These are phyloP conservation scores for Andrena flavipes DNA, from an alignment of 2,888 invertebrate species.

Conservation along the genomic window DNA sequence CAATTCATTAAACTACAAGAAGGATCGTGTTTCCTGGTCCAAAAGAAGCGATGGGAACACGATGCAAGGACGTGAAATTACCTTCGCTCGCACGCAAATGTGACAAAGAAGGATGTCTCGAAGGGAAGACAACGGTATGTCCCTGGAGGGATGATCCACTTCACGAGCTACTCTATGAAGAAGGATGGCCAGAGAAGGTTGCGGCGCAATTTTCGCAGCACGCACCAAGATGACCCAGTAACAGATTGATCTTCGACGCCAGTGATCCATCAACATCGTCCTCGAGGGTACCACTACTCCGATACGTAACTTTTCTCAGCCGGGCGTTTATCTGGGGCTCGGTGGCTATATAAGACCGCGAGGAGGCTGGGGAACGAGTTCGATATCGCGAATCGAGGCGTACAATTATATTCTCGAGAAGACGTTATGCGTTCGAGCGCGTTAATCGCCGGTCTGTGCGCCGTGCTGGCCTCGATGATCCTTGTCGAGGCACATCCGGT, in stretches of 20 bases:
- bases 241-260: slow-evolving; percentile 27
- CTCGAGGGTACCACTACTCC: slow-evolving; percentile 45
- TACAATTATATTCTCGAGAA: background rate
- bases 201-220: background rate
- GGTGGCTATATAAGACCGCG: slow-evolving; percentile 58
- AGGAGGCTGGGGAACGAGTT: slow-evolving; percentile 18
- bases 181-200: background rate
- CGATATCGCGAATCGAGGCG: slow-evolving; percentile 23
- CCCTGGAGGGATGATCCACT: background rate
- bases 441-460: slow-evolving; percentile 27
- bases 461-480: slow-evolving; percentile 14
- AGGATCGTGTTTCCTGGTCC: background rate
- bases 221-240: slow-evolving; percentile 25
- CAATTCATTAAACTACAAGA: background rate
- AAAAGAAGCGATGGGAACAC: background rate
- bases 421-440: slow-evolving; percentile 51
- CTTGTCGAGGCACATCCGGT: slow-evolving; percentile 24
- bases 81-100: background rate
- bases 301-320: slow-evolving; percentile 35
- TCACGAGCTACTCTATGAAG: slow-evolving; percentile 1
- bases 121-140: background rate
- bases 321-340: slow-evolving; percentile 38
- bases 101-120: slow-evolving; percentile 6
- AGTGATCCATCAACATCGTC: slow-evolving; percentile 4
- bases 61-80: background rate